These are phyloP conservation scores for Melospiza melodia DNA, from an alignment of 2,113 vertebrate species.

Conservation along the genomic window DNA sequence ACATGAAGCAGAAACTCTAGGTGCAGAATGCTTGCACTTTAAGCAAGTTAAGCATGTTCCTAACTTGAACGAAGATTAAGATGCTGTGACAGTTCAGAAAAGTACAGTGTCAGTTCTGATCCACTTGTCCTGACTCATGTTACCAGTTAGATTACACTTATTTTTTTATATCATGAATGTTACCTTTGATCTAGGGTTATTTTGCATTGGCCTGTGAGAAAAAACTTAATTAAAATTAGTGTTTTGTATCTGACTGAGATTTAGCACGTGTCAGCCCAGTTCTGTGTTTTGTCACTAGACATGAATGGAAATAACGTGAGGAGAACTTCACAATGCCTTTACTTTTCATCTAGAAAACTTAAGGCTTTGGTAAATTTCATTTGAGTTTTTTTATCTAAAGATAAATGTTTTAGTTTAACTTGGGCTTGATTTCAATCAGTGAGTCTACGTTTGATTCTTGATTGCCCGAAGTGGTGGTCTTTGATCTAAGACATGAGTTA, in stretches of 20 bases:
- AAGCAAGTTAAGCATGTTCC: not conserved
- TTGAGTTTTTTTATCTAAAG: not conserved
- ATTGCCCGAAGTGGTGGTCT: not conserved
- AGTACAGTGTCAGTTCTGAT: not conserved
- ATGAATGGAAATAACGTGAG: not conserved
- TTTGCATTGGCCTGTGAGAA: not conserved
- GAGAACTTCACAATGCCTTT: not conserved
- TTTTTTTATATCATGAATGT: not conserved
- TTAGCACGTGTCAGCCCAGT: not conserved
- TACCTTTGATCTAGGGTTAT: not conserved
- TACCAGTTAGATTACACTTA: not conserved
- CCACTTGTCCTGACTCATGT: not conserved
- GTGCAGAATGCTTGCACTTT: not conserved
- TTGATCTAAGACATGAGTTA: slow-evolving; percentile 52
- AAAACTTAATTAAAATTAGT: not conserved
- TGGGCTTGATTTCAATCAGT: not conserved
- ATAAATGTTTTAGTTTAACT: not conserved
- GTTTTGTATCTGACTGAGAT: not conserved
- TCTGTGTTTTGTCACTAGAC: not conserved
- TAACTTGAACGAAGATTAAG: not conserved
- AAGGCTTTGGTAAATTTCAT: not conserved
- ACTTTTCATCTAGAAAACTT: not conserved
- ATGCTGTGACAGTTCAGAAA: not conserved
- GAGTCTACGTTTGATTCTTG: not conserved
- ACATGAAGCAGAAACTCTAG: not conserved